Conservation (phyloP, 1,140 invertebrate genomes). For the Lethocerus indicus region DNA sequence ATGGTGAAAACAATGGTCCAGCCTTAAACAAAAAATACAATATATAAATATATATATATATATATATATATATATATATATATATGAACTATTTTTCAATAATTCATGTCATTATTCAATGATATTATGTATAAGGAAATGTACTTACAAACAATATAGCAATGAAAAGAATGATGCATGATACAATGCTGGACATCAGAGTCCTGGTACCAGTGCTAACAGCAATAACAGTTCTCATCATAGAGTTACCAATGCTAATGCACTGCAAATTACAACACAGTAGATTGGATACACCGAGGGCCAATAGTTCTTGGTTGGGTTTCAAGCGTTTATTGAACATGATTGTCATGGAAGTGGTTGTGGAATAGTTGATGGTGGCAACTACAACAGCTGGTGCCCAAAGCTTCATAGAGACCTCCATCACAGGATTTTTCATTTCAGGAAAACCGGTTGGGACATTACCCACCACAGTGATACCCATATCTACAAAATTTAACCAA, state of each 20-base stretch:
- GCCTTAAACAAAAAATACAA: conserved; percentile 2
- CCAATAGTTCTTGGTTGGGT: conserved; percentile 10
- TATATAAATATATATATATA: neutral
- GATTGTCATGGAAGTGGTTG: conserved; percentile 6
- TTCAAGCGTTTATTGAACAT: conserved; percentile 5
- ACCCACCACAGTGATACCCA: conserved; percentile 6
- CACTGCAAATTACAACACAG: conserved; percentile 9
- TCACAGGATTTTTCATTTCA: neutral
- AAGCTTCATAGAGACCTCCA: neutral
- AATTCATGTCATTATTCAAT: neutral
- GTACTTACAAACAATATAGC: conserved; percentile 10
- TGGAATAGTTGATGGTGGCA: conserved; percentile 7
- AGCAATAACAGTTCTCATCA: conserved; percentile 13
- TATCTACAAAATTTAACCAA: conserved; percentile 4
- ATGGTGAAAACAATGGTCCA: conserved; percentile 9
- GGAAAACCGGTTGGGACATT: conserved; percentile 8
- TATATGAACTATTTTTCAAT: neutral
- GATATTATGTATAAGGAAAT: neutral
- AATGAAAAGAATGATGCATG: conserved; percentile 4
- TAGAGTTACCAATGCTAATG: conserved; percentile 13
- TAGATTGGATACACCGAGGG: conserved; percentile 7
- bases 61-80: neutral
- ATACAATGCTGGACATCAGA: conserved; percentile 2
- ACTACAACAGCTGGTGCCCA: conserved; percentile 1
- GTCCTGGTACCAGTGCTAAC: conserved; percentile 5